A percentile compares a stretch with the other conserved stretches of the same genome.
These are phyloP conservation scores for Acropternis orthonyx DNA, from an alignment of 2,797 vertebrate species.

Conservation along the genomic window DNA sequence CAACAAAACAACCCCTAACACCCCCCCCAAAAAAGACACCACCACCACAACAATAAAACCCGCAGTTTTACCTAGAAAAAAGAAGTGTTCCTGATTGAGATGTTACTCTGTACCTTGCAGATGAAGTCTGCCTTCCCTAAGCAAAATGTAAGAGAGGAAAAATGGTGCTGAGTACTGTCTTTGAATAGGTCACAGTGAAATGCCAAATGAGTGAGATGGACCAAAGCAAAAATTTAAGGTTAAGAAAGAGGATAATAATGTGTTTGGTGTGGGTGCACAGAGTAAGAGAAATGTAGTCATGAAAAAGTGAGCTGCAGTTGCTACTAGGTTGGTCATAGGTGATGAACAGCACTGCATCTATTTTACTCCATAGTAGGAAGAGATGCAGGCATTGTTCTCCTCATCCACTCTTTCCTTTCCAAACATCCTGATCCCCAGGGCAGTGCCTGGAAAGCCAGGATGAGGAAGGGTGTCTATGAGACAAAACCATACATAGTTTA, in stretches of 20 bases:
- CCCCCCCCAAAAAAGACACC: neutral
- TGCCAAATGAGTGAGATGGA: neutral
- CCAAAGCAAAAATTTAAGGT: accelerated
- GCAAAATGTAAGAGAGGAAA: neutral
- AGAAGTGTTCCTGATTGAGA: neutral
- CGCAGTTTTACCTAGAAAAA: neutral
- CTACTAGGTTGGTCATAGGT: neutral
- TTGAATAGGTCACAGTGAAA: neutral
- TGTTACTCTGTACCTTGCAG: neutral
- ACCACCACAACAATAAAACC: accelerated
- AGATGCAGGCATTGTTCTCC: neutral
- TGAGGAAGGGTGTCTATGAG: accelerated
- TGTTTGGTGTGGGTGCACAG: accelerated
- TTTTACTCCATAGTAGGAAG: neutral
- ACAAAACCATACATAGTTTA: neutral
- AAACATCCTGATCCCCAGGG: neutral
- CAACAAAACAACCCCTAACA: accelerated
- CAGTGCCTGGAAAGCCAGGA: neutral
- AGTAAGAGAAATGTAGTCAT: neutral
- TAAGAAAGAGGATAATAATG: neutral
- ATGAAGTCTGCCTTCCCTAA: neutral
- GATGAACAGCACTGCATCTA: neutral
- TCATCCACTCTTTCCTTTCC: neutral
- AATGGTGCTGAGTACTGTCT: neutral
- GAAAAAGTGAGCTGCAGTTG: neutral